phyloP scores from a whole-genome alignment of 2,113 vertebrate species.

The Myanophis thanlyinensis region DNA sequence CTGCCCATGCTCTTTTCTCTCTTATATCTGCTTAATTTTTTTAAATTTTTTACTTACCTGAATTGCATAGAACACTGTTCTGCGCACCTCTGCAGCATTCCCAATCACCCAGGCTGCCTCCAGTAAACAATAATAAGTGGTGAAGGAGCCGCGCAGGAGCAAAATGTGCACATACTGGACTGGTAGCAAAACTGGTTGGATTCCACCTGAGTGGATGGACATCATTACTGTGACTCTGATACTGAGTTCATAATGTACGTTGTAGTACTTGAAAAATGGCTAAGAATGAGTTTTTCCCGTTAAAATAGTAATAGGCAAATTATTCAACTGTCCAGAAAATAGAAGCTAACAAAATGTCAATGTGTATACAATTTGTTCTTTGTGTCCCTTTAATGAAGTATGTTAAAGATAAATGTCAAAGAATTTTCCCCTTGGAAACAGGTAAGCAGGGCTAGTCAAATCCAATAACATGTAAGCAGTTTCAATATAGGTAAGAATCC shows the following conservation, averaged over 20 bases:
- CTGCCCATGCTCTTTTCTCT: too few species aligned
- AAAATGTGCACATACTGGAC: too few species aligned
- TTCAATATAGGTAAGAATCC: neutral
- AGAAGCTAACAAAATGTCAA: neutral
- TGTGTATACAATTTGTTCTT: neutral
- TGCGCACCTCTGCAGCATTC: too few species aligned
- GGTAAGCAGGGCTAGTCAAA: neutral
- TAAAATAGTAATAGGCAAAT: neutral
- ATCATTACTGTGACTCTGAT: neutral
- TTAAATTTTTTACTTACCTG: too few species aligned
- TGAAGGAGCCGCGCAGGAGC: too few species aligned
- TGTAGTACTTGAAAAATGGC: neutral
- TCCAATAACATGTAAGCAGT: neutral
- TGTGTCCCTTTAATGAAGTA: constrained; percentile 11
- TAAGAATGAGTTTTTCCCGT: neutral
- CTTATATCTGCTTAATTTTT: too few species aligned
- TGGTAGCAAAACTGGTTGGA: too few species aligned
- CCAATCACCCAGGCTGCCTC: too few species aligned
- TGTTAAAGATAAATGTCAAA: neutral
- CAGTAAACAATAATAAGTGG: too few species aligned
- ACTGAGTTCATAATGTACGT: neutral
- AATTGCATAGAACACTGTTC: too few species aligned
- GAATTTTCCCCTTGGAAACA: neutral
- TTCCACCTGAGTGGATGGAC: too few species aligned
- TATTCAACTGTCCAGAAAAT: neutral